Evolutionary conservation across 2,113 vertebrate species (phyloP), one percentile per base, ranked within the genome.

Genomic region (Salvelinus sp.): DNA sequence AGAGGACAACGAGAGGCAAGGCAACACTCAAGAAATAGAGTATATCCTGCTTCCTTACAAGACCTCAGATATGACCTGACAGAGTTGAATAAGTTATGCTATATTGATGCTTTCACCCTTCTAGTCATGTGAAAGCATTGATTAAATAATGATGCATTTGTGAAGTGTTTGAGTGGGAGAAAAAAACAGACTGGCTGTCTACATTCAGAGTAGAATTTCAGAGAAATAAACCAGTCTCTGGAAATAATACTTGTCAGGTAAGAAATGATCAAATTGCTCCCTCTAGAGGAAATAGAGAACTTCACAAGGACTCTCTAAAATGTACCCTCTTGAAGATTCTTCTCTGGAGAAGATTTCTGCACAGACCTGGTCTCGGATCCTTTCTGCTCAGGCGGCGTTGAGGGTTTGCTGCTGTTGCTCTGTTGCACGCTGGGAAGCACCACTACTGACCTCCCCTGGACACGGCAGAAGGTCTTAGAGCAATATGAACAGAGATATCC

Each of bases 401-500:
- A 54, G 50, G 50, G 50, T 54, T 1, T 54, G 50, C 3, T 16
- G 50, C 16, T 54, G 14, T 14, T 50, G 12, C 12, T 13, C 50
- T 16, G 50, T 14, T 54, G 50, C 16, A 54, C 14, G 3, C 18
- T 57, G n/a, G 69, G 69, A 27, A 71, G 25, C 69, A 71, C 48
- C 48, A 71, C 48, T 14, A 71, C 25, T 28, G 69, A 71, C 33
- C 69, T 57, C 48, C 57, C 69, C 69, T 71, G 48, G 12, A 62
- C 58, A 62, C 16, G 6, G 16, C 54, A 57, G 18, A 14, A 57
- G 18, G 54, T 44, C 9, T 44, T 44, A 44, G 7, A 57, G 28
- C 6, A 20, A 69, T 20, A 33, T 14, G 14, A 57, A 6, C 54
- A 57, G 6, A 23, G n/a, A 62, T 6, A 62, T 10, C n/a, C n/a